Base-by-base conservation (phyloP, 1,140 invertebrate genomes). In the Melitaea cinxia region DNA sequence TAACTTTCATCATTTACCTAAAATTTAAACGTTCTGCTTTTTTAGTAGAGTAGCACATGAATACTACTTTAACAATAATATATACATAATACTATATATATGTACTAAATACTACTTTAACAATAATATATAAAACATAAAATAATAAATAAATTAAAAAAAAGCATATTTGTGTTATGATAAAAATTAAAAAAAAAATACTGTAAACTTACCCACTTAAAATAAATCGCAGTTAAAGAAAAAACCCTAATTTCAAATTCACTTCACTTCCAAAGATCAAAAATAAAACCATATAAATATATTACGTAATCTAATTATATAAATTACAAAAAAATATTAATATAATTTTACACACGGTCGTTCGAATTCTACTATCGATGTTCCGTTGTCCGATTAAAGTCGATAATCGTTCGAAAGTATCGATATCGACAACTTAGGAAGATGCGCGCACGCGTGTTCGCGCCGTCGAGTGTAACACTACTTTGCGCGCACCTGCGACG, bases 401-500 rank as follows among this genome's bases (percentile, higher is more conserved):
- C 54, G 62, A 57, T 65, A 70, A 65, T 74, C 54, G 69, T 28
- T 47, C 45, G 50, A 26, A 39, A 35, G 9, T 33, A 33, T 1
- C 30, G 30, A 9, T 4, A 26, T 4, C 6, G 15, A n/a, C 1
- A 10, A 49, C 42, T 37, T 21, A 21, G 12, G 42, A 63, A 70
- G 75, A 73, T 71, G 75, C 56, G 71, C 21, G 69, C 68, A 53
- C 54, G 57, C 81, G 84, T 87, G 79, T 67, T 53, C 7, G 72
- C 77, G 59, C 71, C 75, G 59, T 72, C 66, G 72, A 78, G 72
- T 66, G 54, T 76, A 75, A 75, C 74, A 73, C 72, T 67, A 75
- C 21, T 82, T 80, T 83, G 83, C 72, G 73, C 71, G 73, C 75
- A 80, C 76, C 74, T 79, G 71, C 60, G 37, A 62, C 73, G 66